A percentile compares a stretch with the other conserved stretches of the same genome.
These are phyloP conservation scores for Ia io DNA, from an alignment of 2,113 vertebrate genomes.

Conservation along the genomic window DNA sequence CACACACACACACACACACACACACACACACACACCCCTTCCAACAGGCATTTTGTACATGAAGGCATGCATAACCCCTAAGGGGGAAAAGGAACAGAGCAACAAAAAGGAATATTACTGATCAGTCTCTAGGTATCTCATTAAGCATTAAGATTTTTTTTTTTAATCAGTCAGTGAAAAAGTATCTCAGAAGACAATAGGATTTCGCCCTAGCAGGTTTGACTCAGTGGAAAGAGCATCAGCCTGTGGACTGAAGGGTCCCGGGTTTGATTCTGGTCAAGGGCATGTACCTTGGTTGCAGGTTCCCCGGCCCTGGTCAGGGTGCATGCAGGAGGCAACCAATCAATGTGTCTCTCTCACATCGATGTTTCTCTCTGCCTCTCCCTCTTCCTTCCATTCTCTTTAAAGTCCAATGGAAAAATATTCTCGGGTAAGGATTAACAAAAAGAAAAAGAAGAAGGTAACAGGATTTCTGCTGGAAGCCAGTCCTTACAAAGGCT, in stretches of 20 bases:
- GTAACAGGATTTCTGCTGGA: background rate
- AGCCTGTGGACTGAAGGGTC: too few relatives aligned
- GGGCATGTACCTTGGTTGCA: too few relatives aligned
- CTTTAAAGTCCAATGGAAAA: too few relatives aligned
- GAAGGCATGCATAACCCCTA: background rate
- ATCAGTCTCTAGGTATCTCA: background rate
- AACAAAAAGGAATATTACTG: background rate
- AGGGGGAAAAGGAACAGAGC: background rate
- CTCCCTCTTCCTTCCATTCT: too few relatives aligned
- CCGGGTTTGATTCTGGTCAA: too few relatives aligned
- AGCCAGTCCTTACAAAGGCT: background rate
- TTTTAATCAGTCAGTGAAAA: background rate
- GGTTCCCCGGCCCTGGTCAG: too few relatives aligned
- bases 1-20: background rate
- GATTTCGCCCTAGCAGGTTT: background rate
- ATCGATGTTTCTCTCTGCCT: too few relatives aligned
- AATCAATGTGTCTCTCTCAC: too few relatives aligned
- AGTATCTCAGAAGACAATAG: background rate
- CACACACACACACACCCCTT: background rate
- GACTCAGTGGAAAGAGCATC: too few relatives aligned
- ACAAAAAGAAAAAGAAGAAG: too few relatives aligned
- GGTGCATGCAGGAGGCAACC: too few relatives aligned
- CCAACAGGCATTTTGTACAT: background rate
- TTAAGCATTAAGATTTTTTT: background rate
- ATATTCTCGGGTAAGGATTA: too few relatives aligned